A percentile compares a stretch with the other conserved stretches of the same genome.
These are phyloP conservation scores for Microtus ochrogaster DNA, from an alignment of 2,113 vertebrate species.

Conservation along the genomic window DNA sequence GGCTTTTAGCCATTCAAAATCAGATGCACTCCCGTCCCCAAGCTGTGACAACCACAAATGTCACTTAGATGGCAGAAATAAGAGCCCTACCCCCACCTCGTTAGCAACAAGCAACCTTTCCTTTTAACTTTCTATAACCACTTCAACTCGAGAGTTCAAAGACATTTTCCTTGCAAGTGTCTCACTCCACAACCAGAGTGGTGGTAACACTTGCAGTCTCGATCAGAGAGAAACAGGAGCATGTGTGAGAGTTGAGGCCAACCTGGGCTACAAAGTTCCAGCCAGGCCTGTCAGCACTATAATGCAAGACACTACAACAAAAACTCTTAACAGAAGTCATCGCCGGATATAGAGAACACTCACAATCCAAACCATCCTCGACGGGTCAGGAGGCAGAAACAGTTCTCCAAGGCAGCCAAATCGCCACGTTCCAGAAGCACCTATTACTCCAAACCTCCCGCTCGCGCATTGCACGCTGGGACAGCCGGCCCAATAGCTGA, in stretches of 20 bases:
- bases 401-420: not conserved
- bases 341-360: not conserved
- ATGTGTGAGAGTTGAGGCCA: not conserved
- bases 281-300: not conserved
- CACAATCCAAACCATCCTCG: not conserved
- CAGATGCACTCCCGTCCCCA: not conserved
- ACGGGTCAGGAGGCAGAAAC: not conserved
- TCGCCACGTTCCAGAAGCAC: not conserved
- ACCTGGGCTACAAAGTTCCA: not conserved
- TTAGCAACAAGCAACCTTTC: not conserved
- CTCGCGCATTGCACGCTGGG: slow-evolving; percentile 62
- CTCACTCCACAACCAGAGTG: slow-evolving; percentile 2
- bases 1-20: not conserved
- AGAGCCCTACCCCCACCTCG: not conserved
- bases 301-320: not conserved
- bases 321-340: slow-evolving; percentile 24
- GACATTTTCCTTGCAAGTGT: not conserved
- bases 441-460: slow-evolving; percentile 57
- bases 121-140: not conserved
- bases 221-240: not conserved
- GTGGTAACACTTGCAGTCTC: not conserved
- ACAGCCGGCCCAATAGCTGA: accelerated
- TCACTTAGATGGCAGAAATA: not conserved
- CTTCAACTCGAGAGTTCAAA: not conserved
- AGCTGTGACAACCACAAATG: not conserved